Base-by-base conservation (phyloP, 2,888 invertebrate genomes). In the Lasioglossum lativentre region DNA sequence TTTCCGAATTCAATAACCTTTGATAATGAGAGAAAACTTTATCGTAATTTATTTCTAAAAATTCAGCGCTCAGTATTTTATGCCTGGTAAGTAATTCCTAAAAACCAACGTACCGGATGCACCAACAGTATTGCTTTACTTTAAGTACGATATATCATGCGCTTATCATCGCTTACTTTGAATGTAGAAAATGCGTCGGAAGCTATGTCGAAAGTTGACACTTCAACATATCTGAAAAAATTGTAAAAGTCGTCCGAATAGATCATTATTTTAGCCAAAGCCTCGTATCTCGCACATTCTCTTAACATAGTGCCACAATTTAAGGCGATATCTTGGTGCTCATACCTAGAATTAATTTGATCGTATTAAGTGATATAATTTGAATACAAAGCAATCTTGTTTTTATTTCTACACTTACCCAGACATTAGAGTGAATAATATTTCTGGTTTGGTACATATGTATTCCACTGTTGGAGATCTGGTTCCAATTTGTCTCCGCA, bases 141-240 rank as follows among this genome's bases (percentile, higher is more conserved):
- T 87, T 83, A 87, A 87, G 70, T 73, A 82, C 73, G 77, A 82
- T 82, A 85, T 82, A 81, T 77, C 59, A 78, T 72, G 73, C 79
- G 80, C 74, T 89, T 83, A 78, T 83, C 75, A 80, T 84, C 86
- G 86, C 86, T 86, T 95, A 99, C 99, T 97, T 99, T 99, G 97
- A 99, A 99, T 92, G 99, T 99, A 95, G 99, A 99, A 96, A 99
- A 99, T 96, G 99, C 99, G 97, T 99, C 99, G 91, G 99, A 99
- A 95, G 99, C 99, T 95, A 99, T 99, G 97, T 99, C 99, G 96
- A 99, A 99, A 91, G 99, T 99, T 92, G 99, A 99, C 92, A 99
- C 99, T 96, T 99, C 99, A 94, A 99, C 99, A 95, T 99, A 99
- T 96, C 98, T 97, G 96, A 99, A 99, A 97, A 99, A 99, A 96